These are phyloP conservation scores for Apodemia zela DNA, from an alignment of 2,888 invertebrate genomes.

Conservation along the genomic window DNA sequence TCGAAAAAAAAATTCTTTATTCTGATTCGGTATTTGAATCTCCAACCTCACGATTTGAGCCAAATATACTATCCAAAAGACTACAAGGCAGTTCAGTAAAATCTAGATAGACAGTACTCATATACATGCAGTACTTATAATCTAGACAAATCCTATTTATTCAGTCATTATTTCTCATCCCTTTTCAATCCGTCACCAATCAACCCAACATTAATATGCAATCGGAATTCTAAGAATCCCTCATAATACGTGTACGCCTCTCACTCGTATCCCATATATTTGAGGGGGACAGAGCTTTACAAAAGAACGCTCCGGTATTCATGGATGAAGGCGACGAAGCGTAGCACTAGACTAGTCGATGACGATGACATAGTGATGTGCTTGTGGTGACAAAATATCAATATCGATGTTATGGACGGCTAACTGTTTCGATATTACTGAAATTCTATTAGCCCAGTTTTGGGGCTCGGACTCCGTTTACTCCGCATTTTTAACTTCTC, in stretches of 20 bases:
- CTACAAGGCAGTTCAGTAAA: neutral
- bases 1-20: too few relatives aligned
- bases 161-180: slow-evolving; percentile 24
- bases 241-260: slow-evolving; percentile 35
- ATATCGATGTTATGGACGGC: slow-evolving; percentile 16
- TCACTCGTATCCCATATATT: slow-evolving; percentile 41
- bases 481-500: too few relatives aligned
- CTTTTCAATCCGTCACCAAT: slow-evolving; percentile 37
- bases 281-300: slow-evolving; percentile 42
- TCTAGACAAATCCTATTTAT: slow-evolving; percentile 25
- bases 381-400: slow-evolving; percentile 25
- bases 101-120: neutral
- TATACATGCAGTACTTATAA: neutral
- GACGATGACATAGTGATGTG: slow-evolving; percentile 60
- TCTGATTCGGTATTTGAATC: neutral
- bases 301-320: slow-evolving; percentile 69
- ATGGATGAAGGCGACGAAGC: slow-evolving; percentile 69
- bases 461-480: too few relatives aligned
- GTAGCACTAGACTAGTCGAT: slow-evolving; percentile 71
- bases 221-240: slow-evolving; percentile 36
- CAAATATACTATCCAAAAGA: neutral
- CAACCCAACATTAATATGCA: slow-evolving; percentile 37
- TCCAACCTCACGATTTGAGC: neutral
- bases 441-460: too few relatives aligned
- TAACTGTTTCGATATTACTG: neutral